phyloP scores from a whole-genome alignment of 2,113 vertebrate genomes.

The mouse (Mus musculus) region GRCm39 chr1:132459001-132459500 shows the following conservation, averaged over 20 bases:
- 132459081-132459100: not conserved
- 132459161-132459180: not conserved
- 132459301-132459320: not conserved
- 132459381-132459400: accelerated
- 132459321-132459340: accelerated
- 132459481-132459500: not conserved
- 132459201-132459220: accelerated
- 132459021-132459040: not conserved
- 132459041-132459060: not conserved
- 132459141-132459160: not conserved
- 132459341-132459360: not conserved
- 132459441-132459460: not conserved
- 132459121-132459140: not conserved
- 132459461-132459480: not conserved
- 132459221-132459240: not conserved
- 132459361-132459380: not conserved
- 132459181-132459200: not conserved
- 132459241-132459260: not conserved
- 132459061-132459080: slow-evolving; percentile 25
- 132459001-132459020: not conserved
- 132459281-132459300: not conserved
- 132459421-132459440: too few relatives aligned
- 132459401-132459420: not conserved
- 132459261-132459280: not conserved
- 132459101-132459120: not conserved